These are phyloP conservation scores for Drosophila bocki DNA, from an alignment of 1,140 invertebrate species.

Conservation along the genomic window DNA sequence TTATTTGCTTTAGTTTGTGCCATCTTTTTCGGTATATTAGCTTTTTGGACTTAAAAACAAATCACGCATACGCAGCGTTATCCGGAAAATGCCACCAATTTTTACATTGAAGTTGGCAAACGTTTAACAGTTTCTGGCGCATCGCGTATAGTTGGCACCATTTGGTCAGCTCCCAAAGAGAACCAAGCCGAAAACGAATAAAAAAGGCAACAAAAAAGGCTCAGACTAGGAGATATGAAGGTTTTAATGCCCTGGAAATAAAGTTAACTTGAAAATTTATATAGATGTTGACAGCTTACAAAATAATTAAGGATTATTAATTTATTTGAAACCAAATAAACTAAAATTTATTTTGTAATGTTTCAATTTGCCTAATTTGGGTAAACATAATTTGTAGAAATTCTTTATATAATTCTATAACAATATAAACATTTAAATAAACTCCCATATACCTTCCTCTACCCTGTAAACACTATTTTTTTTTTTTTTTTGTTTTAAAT, in stretches of 20 bases:
- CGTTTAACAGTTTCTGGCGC: conserved; percentile 69
- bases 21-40: conserved; percentile 17
- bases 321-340: background rate
- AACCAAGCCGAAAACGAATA: conserved; percentile 7
- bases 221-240: background rate
- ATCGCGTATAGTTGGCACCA: conserved; percentile 75
- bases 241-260: background rate
- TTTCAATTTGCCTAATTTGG: background rate
- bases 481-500: conserved; percentile 14
- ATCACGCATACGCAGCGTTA: conserved; percentile 69
- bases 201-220: background rate
- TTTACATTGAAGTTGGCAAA: conserved; percentile 72
- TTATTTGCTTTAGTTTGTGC: background rate
- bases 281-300: fast-evolving
- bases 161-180: conserved; percentile 60
- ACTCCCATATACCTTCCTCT: background rate
- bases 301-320: background rate
- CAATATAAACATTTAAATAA: background rate
- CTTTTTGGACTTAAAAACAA: conserved; percentile 16
- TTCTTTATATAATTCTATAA: background rate
- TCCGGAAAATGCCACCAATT: conserved; percentile 54
- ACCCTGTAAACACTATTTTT: conserved; percentile 5
- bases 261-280: background rate
- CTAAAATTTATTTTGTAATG: too few relatives aligned
- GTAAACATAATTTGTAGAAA: background rate